Base-by-base conservation (phyloP, 2,113 vertebrate genomes). In the Struthio camelus region DNA sequence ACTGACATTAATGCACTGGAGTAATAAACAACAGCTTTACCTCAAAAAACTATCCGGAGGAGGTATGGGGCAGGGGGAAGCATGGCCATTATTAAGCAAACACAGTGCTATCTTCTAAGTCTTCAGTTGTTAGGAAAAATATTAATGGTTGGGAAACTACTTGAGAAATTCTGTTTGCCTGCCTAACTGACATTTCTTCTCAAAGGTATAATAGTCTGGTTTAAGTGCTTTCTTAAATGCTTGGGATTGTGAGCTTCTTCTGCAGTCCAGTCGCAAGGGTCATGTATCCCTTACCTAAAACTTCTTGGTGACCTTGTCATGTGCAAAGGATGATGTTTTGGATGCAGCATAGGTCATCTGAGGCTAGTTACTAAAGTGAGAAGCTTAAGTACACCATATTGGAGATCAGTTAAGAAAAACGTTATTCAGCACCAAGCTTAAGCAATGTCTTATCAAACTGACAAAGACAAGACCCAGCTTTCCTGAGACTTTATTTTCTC, bases 221-320 rank as follows among this genome's bases (percentile, higher is more conserved):
- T 69, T 61, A 71, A 46, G 3, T 8, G 25, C 61, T 78, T 59
- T 14, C 28, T 44, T 75, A 67, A 82, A 59, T 30, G 13, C 13
- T 51, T 71, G 18, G 2, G 8, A 53, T 19, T 23, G 7, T n/a
- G 15, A 67, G 40, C 56, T 83, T 81, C 42, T 66, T 62, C 66
- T 82, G 2, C 9, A 36, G 70, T 78, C 65, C 1, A 2, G 18
- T 25, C 0, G 5, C 25, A 72, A 72, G 40, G 1, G 1, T 28
- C 23, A 15, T 10, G 7, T 4, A 53, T 12, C 30, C 50, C 81
- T 27, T 78, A 7, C 25, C 20, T 42, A 0, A 32, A 70, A 42
- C 6, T 78, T 66, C 44, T 36, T 44, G 22, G 62, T 50, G 16
- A 44, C 44, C 6, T n/a, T 42, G 14, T 24, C 28, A 15, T 1